Conservation (phyloP, 2,888 invertebrate species). For the Cyclophora albipunctata region DNA sequence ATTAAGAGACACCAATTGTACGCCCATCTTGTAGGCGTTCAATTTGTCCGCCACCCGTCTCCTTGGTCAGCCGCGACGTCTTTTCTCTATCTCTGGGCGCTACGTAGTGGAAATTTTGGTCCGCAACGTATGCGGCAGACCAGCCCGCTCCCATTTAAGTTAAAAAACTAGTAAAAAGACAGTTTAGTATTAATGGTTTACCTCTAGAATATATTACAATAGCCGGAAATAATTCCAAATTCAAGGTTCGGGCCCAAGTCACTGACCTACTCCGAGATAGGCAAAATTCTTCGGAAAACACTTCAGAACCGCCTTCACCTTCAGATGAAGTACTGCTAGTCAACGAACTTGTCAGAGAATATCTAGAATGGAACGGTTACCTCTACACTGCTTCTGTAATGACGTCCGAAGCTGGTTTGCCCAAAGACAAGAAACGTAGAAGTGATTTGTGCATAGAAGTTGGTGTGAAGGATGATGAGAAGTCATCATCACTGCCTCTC, state of each 20-base stretch:
- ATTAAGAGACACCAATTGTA: too few species aligned
- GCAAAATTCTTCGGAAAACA: constrained; percentile 28
- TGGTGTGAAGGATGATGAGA: constrained; percentile 70
- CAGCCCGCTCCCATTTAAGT: too few species aligned
- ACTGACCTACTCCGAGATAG: constrained; percentile 50
- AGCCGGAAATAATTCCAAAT: too few species aligned
- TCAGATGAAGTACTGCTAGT: constrained; percentile 63
- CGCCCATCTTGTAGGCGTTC: too few species aligned
- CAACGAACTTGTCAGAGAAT: constrained; percentile 80
- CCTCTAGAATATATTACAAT: too few species aligned
- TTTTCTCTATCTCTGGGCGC: too few species aligned
- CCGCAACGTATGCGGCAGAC: too few species aligned
- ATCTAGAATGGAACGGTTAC: constrained; percentile 82
- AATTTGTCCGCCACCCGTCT: too few species aligned
- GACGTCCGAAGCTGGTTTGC: constrained; percentile 61
- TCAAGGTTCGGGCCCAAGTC: constrained; percentile 54
- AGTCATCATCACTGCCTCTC: constrained; percentile 65
- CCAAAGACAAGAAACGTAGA: constrained; percentile 37
- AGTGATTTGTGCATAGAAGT: constrained; percentile 54
- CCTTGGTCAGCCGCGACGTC: too few species aligned
- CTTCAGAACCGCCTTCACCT: constrained; percentile 36
- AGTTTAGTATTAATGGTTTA: too few species aligned
- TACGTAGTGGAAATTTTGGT: too few species aligned
- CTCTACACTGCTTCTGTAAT: constrained; percentile 77
- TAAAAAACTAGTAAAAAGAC: too few species aligned